Conservation (phyloP, 2,113 vertebrate genomes). For the Pheucticus melanocephalus region DNA sequence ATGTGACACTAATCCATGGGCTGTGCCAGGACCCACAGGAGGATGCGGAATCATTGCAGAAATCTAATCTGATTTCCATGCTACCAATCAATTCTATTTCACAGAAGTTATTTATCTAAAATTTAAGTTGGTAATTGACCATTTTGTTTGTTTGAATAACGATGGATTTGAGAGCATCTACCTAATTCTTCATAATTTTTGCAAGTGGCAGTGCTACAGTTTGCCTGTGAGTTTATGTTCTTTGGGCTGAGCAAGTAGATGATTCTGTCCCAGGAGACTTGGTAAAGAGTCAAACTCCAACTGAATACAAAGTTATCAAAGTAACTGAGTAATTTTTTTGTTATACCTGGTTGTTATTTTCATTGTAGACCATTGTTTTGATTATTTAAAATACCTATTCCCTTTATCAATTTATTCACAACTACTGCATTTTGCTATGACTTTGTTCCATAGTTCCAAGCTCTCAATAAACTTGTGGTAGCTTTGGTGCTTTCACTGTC, state of each 20-base stretch:
- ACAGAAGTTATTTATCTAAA: not conserved
- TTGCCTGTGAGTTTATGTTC: not conserved
- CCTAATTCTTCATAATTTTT: not conserved
- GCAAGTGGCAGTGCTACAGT: not conserved
- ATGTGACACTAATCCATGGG: not conserved
- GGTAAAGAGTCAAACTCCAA: not conserved
- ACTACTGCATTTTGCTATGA: not conserved
- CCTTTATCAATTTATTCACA: not conserved
- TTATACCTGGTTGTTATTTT: not conserved
- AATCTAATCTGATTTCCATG: not conserved
- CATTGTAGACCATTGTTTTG: not conserved
- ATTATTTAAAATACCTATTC: not conserved
- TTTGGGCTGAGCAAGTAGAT: not conserved
- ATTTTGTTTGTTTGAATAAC: not conserved
- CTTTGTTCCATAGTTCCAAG: not conserved
- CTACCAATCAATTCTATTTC: not conserved
- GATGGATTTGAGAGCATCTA: not conserved
- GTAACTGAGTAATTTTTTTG: not conserved
- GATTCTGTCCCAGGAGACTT: not conserved
- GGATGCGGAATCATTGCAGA: not conserved
- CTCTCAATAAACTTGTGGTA: not conserved
- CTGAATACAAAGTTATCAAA: not conserved
- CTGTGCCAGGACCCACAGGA: not conserved
- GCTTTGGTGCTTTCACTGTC: not conserved
- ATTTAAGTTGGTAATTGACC: not conserved